Conservation (phyloP, 2,113 vertebrate species). For the Elaphurus davidianus region DNA sequence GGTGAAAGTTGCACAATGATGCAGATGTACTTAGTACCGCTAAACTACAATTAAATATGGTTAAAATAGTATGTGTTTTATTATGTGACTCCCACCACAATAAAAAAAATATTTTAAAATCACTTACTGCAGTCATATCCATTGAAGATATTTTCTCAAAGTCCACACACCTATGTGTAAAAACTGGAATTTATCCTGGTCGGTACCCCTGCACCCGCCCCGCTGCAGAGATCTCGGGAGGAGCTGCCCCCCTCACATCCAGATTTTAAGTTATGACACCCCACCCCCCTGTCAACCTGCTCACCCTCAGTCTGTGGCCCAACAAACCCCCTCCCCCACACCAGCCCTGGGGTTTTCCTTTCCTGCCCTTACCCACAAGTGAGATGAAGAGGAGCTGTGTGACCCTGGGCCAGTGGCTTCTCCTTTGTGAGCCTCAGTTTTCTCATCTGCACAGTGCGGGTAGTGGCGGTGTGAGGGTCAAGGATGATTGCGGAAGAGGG, state of each 20-base stretch:
- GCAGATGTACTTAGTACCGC: fast-evolving
- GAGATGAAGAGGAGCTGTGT: neutral
- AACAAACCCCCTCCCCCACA: neutral
- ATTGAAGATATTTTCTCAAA: neutral
- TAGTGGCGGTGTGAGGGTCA: neutral
- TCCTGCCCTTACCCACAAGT: neutral
- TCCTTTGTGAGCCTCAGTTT: neutral
- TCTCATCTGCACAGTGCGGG: neutral
- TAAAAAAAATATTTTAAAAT: neutral
- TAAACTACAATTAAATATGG: neutral
- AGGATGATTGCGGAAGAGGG: neutral
- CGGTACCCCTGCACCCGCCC: neutral
- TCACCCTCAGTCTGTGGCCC: neutral
- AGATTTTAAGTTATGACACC: neutral
- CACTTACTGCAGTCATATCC: neutral
- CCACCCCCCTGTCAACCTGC: neutral
- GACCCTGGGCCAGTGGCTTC: neutral
- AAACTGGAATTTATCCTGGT: neutral
- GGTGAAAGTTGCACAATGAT: neutral
- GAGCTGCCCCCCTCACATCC: neutral
- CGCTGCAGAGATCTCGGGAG: neutral
- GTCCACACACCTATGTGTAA: neutral
- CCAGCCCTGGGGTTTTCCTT: neutral
- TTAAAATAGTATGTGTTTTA: neutral
- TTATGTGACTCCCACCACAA: neutral